Evolutionary conservation across 1,140 invertebrate species (phyloP).

Genomic region (Drusus annulatus): DNA sequence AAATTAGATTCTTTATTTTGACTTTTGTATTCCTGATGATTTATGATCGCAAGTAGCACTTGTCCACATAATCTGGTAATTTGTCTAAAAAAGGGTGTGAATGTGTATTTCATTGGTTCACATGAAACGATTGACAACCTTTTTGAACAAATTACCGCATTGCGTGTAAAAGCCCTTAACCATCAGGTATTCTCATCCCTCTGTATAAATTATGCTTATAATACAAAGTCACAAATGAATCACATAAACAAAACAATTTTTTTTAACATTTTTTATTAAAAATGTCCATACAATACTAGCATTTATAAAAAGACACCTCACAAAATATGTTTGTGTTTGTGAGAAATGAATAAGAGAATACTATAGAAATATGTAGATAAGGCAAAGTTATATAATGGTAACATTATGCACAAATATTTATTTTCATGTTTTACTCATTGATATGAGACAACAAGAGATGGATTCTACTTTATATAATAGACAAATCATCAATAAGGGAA

Average conservation of each 20-base stretch:
- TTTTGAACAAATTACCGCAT: too few species aligned
- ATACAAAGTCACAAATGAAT: conserved; percentile 20
- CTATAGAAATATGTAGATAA: neutral
- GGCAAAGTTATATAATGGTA: conserved; percentile 35
- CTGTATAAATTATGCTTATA: neutral
- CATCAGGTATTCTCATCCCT: conserved; percentile 3
- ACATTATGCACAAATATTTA: conserved; percentile 25
- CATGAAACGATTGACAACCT: too few species aligned
- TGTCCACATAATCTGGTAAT: too few species aligned
- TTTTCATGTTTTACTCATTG: neutral
- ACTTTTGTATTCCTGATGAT: conserved; percentile 17
- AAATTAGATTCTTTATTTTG: conserved; percentile 28
- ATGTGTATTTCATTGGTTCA: too few species aligned
- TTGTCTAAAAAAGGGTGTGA: too few species aligned
- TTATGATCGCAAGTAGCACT: neutral
- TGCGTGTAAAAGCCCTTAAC: too few species aligned
- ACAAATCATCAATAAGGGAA: too few species aligned
- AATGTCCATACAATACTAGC: neutral
- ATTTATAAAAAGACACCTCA: conserved; percentile 16
- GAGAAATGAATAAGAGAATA: conserved; percentile 21
- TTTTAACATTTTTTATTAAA: neutral
- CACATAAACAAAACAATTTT: conserved; percentile 12
- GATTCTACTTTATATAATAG: too few species aligned
- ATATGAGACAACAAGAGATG: too few species aligned
- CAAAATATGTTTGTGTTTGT: neutral